Conservation (phyloP, 2,888 invertebrate species). For the Apotomis turbidana region DNA sequence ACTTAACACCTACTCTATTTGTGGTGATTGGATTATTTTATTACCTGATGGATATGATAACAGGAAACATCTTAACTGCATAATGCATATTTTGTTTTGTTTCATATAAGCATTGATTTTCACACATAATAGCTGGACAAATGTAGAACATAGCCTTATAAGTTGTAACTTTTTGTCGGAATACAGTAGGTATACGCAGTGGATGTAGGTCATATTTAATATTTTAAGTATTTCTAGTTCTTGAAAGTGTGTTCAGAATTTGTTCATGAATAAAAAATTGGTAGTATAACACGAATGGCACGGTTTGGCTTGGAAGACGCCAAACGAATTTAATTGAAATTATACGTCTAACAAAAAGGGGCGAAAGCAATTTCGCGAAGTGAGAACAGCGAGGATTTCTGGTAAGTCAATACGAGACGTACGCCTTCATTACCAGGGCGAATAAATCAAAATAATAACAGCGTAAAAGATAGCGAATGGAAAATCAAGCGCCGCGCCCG, state of each 20-base stretch:
- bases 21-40: no score
- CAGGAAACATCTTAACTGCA: no score
- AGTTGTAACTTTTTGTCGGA: no score
- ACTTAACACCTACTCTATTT: no score
- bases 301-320: background rate
- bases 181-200: no score
- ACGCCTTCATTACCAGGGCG: slow-evolving; percentile 78
- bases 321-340: slow-evolving; percentile 25
- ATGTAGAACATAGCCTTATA: no score
- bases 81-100: no score
- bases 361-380: slow-evolving; percentile 61
- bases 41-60: no score
- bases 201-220: no score
- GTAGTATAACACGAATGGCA: background rate
- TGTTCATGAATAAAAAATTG: background rate
- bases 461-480: slow-evolving; percentile 81
- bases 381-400: slow-evolving; percentile 67
- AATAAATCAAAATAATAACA: slow-evolving; percentile 83
- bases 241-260: background rate
- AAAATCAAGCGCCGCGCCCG: slow-evolving; percentile 73
- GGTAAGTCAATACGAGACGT: slow-evolving; percentile 76
- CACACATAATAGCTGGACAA: no score
- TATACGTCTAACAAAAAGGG: slow-evolving; percentile 24
- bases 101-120: no score
- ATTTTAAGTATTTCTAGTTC: background rate